Evolutionary conservation across 2,888 invertebrate genomes (phyloP).

Genomic region (Lasioglossum pauxillum): DNA sequence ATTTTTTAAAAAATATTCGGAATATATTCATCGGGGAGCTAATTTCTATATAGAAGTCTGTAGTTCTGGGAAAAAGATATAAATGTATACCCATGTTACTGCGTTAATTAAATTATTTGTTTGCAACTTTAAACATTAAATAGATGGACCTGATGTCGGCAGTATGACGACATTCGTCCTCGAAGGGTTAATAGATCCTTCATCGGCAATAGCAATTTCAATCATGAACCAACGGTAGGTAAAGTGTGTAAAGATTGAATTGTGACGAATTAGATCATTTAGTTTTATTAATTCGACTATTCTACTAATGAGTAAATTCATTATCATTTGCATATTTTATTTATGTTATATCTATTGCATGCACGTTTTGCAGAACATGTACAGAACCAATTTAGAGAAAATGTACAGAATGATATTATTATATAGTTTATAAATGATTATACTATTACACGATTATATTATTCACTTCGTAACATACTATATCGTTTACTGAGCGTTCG

Average conservation of each 20-base stretch:
- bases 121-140: constrained; percentile 10
- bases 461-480: neutral
- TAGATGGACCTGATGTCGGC: constrained; percentile 17
- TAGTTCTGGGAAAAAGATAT: neutral
- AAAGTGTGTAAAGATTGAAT: neutral
- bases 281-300: neutral
- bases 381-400: neutral
- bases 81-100: neutral
- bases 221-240: neutral
- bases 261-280: neutral
- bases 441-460: neutral
- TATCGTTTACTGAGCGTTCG: neutral
- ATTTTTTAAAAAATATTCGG: neutral
- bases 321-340: neutral
- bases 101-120: neutral
- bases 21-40: neutral
- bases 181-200: neutral
- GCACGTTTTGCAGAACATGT: neutral
- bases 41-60: neutral
- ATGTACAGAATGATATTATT: neutral
- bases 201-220: neutral
- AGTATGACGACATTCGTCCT: constrained; percentile 7
- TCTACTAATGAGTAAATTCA: neutral
- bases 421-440: neutral
- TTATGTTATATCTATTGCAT: neutral